These are phyloP conservation scores for Mercenaria mercenaria DNA, from an alignment of 1,140 invertebrate species.

Conservation along the genomic window DNA sequence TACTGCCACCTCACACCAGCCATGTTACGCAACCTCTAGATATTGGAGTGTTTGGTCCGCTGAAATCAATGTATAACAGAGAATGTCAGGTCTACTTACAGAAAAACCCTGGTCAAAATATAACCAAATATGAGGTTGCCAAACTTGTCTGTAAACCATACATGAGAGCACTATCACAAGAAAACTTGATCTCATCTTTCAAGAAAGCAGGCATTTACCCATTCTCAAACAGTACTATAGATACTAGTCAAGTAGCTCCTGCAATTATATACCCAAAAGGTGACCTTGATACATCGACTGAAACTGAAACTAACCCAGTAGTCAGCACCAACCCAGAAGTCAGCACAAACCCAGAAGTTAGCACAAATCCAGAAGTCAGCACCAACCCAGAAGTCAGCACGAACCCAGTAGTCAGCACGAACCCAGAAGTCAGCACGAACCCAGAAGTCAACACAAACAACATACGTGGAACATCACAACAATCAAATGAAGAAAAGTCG, in stretches of 20 bases:
- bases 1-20: slow-evolving; percentile 71
- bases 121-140: slow-evolving; percentile 61
- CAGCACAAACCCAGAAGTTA: too few species aligned
- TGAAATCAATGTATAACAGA: slow-evolving; percentile 65
- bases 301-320: too few species aligned
- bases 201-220: slow-evolving; percentile 67
- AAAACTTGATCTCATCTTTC: slow-evolving; percentile 63
- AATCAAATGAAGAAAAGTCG: background rate
- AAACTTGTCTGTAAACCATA: slow-evolving; percentile 48
- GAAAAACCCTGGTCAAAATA: slow-evolving; percentile 3
- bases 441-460: background rate
- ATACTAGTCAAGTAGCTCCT: background rate
- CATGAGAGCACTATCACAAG: slow-evolving; percentile 57
- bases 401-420: too few species aligned
- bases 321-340: background rate
- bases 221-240: background rate
- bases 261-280: slow-evolving; percentile 20
- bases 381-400: too few species aligned
- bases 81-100: slow-evolving; percentile 53
- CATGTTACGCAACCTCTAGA: slow-evolving; percentile 43
- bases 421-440: too few species aligned
- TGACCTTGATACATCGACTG: background rate
- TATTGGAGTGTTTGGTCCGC: slow-evolving; percentile 67
- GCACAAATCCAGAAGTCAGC: too few species aligned
- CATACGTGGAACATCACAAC: background rate